Percentiles rank a stretch among this genome's conserved stretches.
phyloP scores from a whole-genome alignment of 2,797 vertebrate species.

The Oryzias dopingdopingensis region DNA sequence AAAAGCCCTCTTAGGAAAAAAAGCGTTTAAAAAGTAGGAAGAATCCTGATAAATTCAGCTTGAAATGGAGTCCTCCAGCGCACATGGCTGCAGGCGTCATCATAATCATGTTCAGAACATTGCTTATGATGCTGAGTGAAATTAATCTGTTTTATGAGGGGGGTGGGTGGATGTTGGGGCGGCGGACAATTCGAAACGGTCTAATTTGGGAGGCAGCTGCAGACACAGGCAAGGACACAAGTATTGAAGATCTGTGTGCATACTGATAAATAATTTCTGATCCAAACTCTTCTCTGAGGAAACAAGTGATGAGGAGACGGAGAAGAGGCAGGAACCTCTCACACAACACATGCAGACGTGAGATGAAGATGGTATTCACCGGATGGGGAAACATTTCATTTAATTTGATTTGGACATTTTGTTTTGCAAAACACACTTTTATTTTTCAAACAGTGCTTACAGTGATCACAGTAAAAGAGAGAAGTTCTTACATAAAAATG shows the following conservation, averaged over 20 bases:
- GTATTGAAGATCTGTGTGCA: not conserved
- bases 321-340: not conserved
- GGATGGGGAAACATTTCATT: not conserved
- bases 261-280: conserved; percentile 13
- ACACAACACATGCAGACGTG: conserved; percentile 3
- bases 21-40: not conserved
- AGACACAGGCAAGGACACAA: conserved; percentile 26
- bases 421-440: not conserved
- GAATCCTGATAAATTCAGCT: conserved; percentile 12
- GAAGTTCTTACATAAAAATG: not conserved
- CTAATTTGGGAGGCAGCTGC: conserved; percentile 50
- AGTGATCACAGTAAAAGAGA: not conserved
- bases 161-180: conserved; percentile 18
- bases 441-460: conserved; percentile 3
- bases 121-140: conserved; percentile 23
- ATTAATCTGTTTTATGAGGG: conserved; percentile 30
- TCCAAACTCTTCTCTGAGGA: not conserved
- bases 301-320: not conserved
- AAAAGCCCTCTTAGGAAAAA: not conserved
- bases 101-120: conserved; percentile 30
- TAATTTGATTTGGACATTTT: conserved; percentile 4
- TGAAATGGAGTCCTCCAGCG: conserved; percentile 11
- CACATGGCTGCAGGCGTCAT: conserved; percentile 22
- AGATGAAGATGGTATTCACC: not conserved
- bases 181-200: conserved; percentile 40